Conservation (phyloP, 2,888 invertebrate genomes). For the Watsonalla binaria region DNA sequence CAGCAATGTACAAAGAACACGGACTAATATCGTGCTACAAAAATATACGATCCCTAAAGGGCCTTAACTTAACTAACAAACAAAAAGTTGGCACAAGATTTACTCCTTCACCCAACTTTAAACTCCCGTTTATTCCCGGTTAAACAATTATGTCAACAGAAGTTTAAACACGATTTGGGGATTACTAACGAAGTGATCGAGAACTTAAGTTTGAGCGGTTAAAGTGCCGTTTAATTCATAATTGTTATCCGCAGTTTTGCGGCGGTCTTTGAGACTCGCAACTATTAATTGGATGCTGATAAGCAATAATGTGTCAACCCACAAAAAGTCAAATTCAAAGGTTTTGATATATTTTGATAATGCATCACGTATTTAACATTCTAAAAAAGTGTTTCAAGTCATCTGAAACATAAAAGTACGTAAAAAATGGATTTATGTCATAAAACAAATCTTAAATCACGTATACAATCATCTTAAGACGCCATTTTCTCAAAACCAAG, state of each 20-base stretch:
- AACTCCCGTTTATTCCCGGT: conserved; percentile 18
- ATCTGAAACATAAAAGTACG: no score
- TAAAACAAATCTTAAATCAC: no score
- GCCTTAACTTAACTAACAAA: background rate
- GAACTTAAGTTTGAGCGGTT: conserved; percentile 9
- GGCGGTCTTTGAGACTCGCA: background rate
- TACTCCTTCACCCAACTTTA: conserved; percentile 9
- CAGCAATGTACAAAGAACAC: no score
- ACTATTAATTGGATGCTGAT: no score
- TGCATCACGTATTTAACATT: no score
- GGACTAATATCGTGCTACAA: background rate
- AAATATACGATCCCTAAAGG: background rate
- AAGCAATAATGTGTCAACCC: no score
- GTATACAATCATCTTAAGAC: no score
- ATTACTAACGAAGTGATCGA: conserved; percentile 29
- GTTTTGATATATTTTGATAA: no score
- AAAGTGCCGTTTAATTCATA: conserved; percentile 13
- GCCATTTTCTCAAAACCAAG: no score
- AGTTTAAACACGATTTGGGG: conserved; percentile 30
- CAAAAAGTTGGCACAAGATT: conserved; percentile 2
- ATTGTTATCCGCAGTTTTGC: conserved; percentile 13
- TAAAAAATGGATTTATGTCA: no score
- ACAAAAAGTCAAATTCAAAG: no score
- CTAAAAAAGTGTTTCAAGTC: no score
- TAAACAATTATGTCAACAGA: conserved; percentile 28